phyloP scores from a whole-genome alignment of 2,113 vertebrate species.

The Corapipo altera region DNA sequence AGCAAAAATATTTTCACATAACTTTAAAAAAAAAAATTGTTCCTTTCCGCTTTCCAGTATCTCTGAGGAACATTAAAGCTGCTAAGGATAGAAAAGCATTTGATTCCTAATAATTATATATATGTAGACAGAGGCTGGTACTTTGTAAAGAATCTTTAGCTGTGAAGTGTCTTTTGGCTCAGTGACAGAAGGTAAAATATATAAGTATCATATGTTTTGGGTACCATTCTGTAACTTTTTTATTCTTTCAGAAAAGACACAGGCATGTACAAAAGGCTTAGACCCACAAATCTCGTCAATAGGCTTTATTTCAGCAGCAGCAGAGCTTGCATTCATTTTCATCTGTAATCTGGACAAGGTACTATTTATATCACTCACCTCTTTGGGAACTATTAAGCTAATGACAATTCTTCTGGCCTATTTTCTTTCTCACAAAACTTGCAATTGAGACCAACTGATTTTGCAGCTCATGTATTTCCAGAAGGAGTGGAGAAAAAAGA shows the following conservation, averaged over 20 bases:
- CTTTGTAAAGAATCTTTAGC: background rate
- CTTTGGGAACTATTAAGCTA: background rate
- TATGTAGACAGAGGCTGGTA: background rate
- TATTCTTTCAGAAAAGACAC: background rate
- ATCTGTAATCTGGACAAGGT: background rate
- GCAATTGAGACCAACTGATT: background rate
- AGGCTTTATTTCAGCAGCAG: background rate
- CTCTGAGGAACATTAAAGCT: background rate
- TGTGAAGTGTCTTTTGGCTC: background rate
- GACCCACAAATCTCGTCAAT: background rate
- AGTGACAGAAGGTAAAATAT: background rate
- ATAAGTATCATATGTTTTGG: fast-evolving
- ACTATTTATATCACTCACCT: background rate
- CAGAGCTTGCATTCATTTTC: background rate
- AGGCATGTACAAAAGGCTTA: background rate
- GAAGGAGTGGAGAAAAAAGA: background rate
- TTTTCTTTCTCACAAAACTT: background rate
- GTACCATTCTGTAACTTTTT: background rate
- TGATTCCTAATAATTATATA: background rate
- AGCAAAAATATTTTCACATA: background rate
- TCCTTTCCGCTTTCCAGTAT: background rate
- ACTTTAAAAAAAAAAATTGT: background rate
- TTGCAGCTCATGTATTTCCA: background rate
- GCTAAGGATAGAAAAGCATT: background rate
- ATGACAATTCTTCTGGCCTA: background rate